These are phyloP conservation scores for Andrena chrysosceles DNA, from an alignment of 2,888 invertebrate genomes.

Conservation along the genomic window DNA sequence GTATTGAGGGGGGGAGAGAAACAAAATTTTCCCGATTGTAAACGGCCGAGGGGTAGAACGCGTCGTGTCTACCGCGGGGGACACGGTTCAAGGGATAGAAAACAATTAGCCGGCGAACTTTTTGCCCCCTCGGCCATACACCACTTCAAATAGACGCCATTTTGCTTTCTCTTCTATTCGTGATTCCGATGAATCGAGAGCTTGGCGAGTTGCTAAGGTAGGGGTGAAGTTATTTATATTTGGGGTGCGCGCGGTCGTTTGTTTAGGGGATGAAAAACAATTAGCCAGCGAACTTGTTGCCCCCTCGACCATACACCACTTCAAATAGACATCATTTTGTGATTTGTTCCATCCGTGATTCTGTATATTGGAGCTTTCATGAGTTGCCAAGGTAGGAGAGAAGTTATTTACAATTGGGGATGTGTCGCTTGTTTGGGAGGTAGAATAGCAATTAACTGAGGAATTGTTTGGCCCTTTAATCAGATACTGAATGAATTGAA, in stretches of 20 bases:
- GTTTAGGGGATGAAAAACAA: no score
- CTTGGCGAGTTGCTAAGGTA: no score
- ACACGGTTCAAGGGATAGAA: constrained; percentile 29
- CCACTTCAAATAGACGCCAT: constrained; percentile 1
- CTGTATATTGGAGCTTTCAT: neutral
- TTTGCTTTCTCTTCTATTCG: neutral
- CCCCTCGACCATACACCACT: no score
- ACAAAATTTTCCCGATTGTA: constrained; percentile 46
- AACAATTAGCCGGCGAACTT: constrained; percentile 41
- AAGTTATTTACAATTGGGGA: no score
- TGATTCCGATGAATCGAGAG: neutral
- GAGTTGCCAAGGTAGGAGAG: no score
- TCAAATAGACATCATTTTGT: neutral
- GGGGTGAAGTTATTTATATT: no score
- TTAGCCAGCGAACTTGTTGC: no score
- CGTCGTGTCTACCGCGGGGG: constrained; percentile 15
- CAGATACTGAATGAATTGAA: no score
- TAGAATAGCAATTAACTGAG: no score
- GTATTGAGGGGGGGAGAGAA: constrained; percentile 33
- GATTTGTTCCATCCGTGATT: neutral
- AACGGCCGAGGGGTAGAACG: constrained; percentile 24
- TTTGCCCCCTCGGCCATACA: neutral
- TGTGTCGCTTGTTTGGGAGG: no score
- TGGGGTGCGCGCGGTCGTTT: no score
- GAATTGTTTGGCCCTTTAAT: no score